Evolutionary conservation across 2,113 vertebrate species (phyloP), one percentile per base, ranked within the genome.

Genomic region (Nyctibius bracteatus): DNA sequence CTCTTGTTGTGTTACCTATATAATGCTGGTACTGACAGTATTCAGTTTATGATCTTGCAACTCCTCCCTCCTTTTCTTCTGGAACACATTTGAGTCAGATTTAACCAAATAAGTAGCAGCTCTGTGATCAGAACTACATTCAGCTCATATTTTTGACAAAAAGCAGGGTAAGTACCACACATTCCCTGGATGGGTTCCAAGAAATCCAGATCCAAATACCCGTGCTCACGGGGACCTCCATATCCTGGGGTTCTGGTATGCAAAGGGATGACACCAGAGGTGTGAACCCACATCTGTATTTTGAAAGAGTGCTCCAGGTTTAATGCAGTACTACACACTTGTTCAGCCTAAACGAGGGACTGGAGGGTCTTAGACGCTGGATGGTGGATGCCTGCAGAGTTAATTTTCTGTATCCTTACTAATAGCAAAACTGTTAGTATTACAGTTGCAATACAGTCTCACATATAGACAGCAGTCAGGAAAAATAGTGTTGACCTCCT

Each of bases 151-250:
- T 85, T 78, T 58, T 81, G 10, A 80, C 63, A 70, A 70, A 80
- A 47, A 72, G 25, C 24, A 37, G 41, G 16, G 6, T 30, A 88
- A 65, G 22, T 1, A 1, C 27, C 15, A 33, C 12, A 7, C 5
- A 6, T 61, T 67, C 30, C 46, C 22, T 43, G 46, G n/a, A 37
- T 31, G 19, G 24, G 11, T 39, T 92, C 30, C 25, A 52, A 30
- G 12, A 57, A 41, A 31, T 47, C 22, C 51, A 66, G 63, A 44
- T n/a, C 51, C 52, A 19, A 54, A 57, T 19, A 18, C 13, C 14
- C 0, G 0, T 44, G n/a, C 51, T 66, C 17, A 12, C 0, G 0
- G 41, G 24, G 14, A 39, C 18, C 17, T 51, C 49, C 10, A 3
- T 49, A 28, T n/a, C 41, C n/a, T 23, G 59, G 20, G 37, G 33